phyloP scores from a whole-genome alignment of 2,797 vertebrate species.

The Orientallactaga sibirica region DNA sequence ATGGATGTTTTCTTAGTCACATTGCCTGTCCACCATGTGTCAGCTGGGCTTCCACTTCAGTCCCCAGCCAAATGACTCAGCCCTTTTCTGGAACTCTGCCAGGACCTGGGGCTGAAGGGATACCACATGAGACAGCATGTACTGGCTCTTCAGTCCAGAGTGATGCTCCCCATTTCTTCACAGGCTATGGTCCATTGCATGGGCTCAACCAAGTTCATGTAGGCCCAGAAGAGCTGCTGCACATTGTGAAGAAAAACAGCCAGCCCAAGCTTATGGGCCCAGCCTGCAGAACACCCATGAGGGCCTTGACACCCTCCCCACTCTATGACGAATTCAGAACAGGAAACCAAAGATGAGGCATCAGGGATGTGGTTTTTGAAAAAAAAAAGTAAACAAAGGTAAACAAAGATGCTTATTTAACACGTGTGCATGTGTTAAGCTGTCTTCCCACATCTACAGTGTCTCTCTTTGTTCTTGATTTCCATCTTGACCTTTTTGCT shows the following conservation, averaged over 20 bases:
- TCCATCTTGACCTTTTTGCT: not conserved
- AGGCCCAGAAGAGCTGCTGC: no score
- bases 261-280: not conserved
- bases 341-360: not conserved
- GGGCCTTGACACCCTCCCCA: not conserved
- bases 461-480: not conserved
- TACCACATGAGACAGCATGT: rapidly evolving
- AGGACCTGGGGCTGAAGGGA: not conserved
- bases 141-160: not conserved
- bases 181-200: not conserved
- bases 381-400: not conserved
- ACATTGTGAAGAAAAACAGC: not conserved
- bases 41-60: not conserved
- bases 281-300: not conserved
- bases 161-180: not conserved
- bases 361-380: not conserved
- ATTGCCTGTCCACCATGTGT: not conserved
- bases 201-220: not conserved
- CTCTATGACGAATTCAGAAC: not conserved
- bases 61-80: not conserved
- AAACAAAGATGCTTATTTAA: not conserved
- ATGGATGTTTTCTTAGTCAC: not conserved
- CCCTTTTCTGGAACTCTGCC: not conserved
- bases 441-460: not conserved
- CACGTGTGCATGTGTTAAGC: not conserved